Evolutionary conservation across 2,888 invertebrate species (phyloP).

Genomic region (Charanyca ferruginea): DNA sequence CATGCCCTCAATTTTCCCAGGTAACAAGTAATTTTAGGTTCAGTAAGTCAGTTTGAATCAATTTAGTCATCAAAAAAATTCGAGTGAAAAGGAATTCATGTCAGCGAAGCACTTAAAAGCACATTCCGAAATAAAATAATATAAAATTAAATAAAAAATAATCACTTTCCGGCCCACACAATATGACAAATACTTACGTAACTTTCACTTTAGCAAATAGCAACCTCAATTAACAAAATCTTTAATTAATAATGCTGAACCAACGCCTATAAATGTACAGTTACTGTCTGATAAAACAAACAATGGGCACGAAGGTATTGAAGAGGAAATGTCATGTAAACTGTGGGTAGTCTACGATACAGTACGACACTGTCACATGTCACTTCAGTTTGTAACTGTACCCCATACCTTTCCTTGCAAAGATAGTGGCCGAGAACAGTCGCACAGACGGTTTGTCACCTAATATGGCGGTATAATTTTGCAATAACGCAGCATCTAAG

Average conservation of each 20-base stretch:
- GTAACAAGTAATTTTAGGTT: not conserved
- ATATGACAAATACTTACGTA: conserved; percentile 38
- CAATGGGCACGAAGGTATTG: conserved; percentile 57
- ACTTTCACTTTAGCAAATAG: conserved; percentile 44
- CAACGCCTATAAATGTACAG: conserved; percentile 32
- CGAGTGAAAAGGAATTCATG: conserved; percentile 14
- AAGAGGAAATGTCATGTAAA: conserved; percentile 68
- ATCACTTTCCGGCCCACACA: conserved; percentile 44
- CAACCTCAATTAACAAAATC: conserved; percentile 33
- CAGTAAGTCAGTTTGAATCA: not conserved
- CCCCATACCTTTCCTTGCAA: conserved; percentile 63
- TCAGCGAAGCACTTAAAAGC: conserved; percentile 42
- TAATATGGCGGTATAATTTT: conserved; percentile 68
- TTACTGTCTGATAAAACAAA: conserved; percentile 52
- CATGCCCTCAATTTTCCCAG: not conserved
- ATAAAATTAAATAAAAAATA: conserved; percentile 49
- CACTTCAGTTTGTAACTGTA: conserved; percentile 59
- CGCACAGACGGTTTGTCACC: conserved; percentile 58
- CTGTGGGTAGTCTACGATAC: conserved; percentile 47
- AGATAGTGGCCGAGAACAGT: conserved; percentile 50
- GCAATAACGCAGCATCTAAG: conserved; percentile 69
- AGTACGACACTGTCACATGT: conserved; percentile 53
- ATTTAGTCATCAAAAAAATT: conserved; percentile 19
- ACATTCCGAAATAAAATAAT: too few species aligned
- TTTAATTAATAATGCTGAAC: conserved; percentile 40